These are phyloP conservation scores for Taphrorychus bicolor DNA, from an alignment of 2,888 invertebrate genomes.

Conservation along the genomic window DNA sequence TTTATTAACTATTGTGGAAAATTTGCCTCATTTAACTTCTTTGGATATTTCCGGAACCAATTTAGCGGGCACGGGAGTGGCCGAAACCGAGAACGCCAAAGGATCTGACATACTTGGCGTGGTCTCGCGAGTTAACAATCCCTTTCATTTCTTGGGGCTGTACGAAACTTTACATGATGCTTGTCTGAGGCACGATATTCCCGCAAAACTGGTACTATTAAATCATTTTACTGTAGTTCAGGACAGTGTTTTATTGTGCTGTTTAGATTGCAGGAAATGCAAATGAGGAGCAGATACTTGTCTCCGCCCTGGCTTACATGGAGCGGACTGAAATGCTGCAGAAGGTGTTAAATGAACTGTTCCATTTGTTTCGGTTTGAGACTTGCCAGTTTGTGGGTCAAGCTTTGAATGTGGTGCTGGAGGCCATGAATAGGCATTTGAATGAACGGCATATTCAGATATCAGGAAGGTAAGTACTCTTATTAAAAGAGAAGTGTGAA, in stretches of 20 bases:
- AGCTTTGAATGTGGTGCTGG: constrained; percentile 81
- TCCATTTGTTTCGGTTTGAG: constrained; percentile 85
- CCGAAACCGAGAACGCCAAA: constrained; percentile 61
- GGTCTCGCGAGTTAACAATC: constrained; percentile 74
- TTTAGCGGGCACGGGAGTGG: constrained; percentile 85
- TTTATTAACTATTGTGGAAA: constrained; percentile 74
- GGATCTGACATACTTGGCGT: constrained; percentile 88
- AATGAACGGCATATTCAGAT: constrained; percentile 92
- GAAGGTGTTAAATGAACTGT: constrained; percentile 89
- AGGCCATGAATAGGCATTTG: constrained; percentile 89
- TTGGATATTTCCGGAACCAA: constrained; percentile 97
- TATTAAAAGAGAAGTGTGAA: no score
- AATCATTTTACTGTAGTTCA: neutral
- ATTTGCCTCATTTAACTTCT: constrained; percentile 77
- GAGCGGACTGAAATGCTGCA: constrained; percentile 83
- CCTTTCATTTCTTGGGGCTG: constrained; percentile 89
- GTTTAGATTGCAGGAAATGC: constrained; percentile 84
- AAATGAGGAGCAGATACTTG: constrained; percentile 87
- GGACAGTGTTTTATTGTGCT: neutral
- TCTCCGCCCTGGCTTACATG: constrained; percentile 83
- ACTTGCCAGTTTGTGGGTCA: constrained; percentile 77
- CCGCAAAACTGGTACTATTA: constrained; percentile 81
- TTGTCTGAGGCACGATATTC: constrained; percentile 89
- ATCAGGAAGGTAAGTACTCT: constrained; percentile 81
- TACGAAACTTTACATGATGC: constrained; percentile 91